Evolutionary conservation across 2,113 vertebrate genomes (phyloP).

Genomic region (Eudyptes chrysolophus): DNA sequence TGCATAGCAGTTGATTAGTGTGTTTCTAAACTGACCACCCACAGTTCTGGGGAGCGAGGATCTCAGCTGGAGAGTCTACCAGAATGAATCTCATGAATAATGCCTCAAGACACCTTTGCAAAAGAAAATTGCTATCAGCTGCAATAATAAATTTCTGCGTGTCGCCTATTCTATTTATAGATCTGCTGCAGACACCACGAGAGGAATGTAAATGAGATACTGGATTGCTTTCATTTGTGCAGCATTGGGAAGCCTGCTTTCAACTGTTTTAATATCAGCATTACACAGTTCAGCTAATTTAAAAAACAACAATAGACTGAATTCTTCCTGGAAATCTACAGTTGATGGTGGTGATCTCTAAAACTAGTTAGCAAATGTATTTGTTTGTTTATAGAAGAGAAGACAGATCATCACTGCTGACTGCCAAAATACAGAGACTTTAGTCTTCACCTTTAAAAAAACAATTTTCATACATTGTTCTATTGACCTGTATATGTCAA

Average conservation of each 20-base stretch:
- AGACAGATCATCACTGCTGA: neutral
- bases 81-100: slow-evolving; percentile 67
- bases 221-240: neutral
- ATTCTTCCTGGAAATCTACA: neutral
- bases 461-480: neutral
- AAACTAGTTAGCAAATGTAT: neutral
- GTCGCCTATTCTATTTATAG: slow-evolving; percentile 68
- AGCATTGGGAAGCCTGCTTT: neutral
- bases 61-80: slow-evolving; percentile 57
- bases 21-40: slow-evolving; percentile 59
- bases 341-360: neutral
- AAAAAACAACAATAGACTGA: neutral
- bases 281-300: neutral
- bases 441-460: neutral
- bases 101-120: slow-evolving; percentile 60
- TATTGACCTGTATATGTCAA: neutral
- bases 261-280: neutral
- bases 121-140: slow-evolving; percentile 58
- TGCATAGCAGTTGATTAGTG: slow-evolving; percentile 47
- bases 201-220: slow-evolving; percentile 45
- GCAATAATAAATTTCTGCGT: slow-evolving; percentile 65
- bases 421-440: neutral
- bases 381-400: neutral
- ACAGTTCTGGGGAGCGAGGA: slow-evolving; percentile 24
- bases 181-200: neutral